Conservation (phyloP, 2,797 vertebrate genomes). For the Ptychadena robeensis region DNA sequence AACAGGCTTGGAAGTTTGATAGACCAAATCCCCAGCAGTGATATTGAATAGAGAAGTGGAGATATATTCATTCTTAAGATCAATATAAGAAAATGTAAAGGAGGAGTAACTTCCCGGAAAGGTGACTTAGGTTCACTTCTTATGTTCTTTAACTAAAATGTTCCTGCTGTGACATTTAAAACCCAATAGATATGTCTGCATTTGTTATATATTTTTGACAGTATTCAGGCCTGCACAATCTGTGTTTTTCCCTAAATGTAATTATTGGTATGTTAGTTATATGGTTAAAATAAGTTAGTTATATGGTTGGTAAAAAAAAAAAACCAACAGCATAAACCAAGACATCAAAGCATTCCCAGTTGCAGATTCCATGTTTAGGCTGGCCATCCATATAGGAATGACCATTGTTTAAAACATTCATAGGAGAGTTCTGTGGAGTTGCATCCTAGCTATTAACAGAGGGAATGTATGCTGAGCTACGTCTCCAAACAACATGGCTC, state of each 20-base stretch:
- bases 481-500: no score
- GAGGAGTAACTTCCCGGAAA: constrained; percentile 69
- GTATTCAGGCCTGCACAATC: not conserved
- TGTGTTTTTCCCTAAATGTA: not conserved
- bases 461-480: no score
- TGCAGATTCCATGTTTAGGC: not conserved
- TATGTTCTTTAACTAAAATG: constrained; percentile 69
- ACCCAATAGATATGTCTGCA: constrained; percentile 71
- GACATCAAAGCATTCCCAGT: not conserved
- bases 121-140: constrained; percentile 70
- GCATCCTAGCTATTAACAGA: no score
- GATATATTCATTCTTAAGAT: constrained; percentile 64
- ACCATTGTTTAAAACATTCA: no score
- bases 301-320: not conserved
- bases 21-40: not conserved
- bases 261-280: not conserved
- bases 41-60: constrained; percentile 17
- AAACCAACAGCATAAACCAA: no score
- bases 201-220: constrained; percentile 35
- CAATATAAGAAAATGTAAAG: constrained; percentile 71
- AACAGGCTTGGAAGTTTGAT: constrained; percentile 1
- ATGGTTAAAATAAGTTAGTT: not conserved
- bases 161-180: constrained; percentile 72
- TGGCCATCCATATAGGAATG: no score
- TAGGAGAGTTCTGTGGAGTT: no score